Conservation (phyloP, 2,113 vertebrate species). For the Tenrec ecaudatus region DNA sequence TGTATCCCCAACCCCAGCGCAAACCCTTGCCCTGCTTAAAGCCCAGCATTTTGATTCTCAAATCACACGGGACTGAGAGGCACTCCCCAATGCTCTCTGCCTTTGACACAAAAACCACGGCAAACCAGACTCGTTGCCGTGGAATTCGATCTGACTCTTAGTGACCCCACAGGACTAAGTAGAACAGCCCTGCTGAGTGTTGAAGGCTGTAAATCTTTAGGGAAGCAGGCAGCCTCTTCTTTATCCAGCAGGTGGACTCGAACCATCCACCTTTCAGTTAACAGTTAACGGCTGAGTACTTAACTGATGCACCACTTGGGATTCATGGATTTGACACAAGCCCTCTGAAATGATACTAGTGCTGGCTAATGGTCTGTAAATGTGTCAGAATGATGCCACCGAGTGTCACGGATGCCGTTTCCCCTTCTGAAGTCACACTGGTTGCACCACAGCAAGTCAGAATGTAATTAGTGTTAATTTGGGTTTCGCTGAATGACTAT, state of each 20-base stretch:
- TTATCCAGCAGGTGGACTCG: not conserved
- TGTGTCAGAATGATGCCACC: slow-evolving; percentile 90
- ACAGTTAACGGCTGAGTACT: not conserved
- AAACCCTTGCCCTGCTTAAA: slow-evolving; percentile 45
- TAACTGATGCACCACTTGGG: not conserved
- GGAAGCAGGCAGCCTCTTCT: not conserved
- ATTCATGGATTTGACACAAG: slow-evolving; percentile 59
- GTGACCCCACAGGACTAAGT: not conserved
- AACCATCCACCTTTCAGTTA: not conserved
- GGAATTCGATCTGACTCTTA: not conserved
- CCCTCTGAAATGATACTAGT: slow-evolving; percentile 85
- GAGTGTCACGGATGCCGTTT: slow-evolving; percentile 86
- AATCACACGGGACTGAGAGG: slow-evolving; percentile 78
- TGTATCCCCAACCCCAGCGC: not conserved
- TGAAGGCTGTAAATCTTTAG: not conserved
- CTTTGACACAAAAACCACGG: not conserved
- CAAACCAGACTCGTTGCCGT: not conserved
- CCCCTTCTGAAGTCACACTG: slow-evolving; percentile 84
- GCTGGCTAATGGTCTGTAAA: slow-evolving; percentile 88
- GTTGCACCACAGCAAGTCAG: slow-evolving; percentile 84
- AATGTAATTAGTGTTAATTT: slow-evolving; percentile 88
- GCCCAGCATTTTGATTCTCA: slow-evolving; percentile 74
- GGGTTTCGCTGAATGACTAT: slow-evolving; percentile 80
- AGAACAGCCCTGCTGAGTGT: not conserved
- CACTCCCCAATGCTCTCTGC: slow-evolving; percentile 66